Evolutionary conservation across 2,888 invertebrate genomes (phyloP).

Genomic region (Dryobotodes eremita): DNA sequence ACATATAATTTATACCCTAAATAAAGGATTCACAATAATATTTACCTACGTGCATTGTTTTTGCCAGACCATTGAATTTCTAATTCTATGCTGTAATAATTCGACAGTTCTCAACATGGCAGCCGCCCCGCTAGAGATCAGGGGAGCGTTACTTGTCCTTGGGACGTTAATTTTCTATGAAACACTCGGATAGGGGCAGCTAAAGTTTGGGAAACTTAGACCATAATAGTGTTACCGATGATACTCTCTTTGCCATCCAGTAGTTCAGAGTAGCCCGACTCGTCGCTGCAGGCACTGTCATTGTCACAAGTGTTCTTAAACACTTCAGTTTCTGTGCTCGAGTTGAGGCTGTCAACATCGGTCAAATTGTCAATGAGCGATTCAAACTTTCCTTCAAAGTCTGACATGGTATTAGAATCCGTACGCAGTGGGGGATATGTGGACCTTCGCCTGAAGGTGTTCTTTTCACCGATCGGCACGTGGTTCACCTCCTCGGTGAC

Average conservation of each 20-base stretch:
- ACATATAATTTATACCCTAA: constrained; percentile 61
- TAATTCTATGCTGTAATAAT: constrained; percentile 52
- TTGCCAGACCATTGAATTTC: constrained; percentile 63
- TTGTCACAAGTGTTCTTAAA: constrained; percentile 91
- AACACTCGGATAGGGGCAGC: constrained; percentile 52
- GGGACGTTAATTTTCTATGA: constrained; percentile 56
- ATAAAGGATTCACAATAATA: constrained; percentile 64
- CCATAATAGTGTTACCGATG: constrained; percentile 89
- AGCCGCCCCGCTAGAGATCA: constrained; percentile 50
- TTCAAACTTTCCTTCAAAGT: constrained; percentile 84
- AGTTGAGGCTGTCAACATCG: constrained; percentile 84
- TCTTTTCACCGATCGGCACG: constrained; percentile 88
- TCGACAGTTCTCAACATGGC: constrained; percentile 60
- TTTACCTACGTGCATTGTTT: constrained; percentile 72
- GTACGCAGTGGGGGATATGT: constrained; percentile 86
- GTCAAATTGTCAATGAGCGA: constrained; percentile 85
- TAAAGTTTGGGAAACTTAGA: constrained; percentile 70
- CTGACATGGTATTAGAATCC: constrained; percentile 75
- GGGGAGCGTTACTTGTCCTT: constrained; percentile 55
- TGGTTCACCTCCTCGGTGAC: constrained; percentile 82
- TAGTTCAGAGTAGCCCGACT: constrained; percentile 97
- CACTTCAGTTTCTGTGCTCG: constrained; percentile 87
- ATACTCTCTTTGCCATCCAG: constrained; percentile 90
- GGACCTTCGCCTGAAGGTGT: constrained; percentile 83
- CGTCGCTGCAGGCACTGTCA: constrained; percentile 96